Percentiles rank a stretch among this genome's conserved stretches.
Conservation (phyloP, 2,888 invertebrate species). For the Callinectes sapidus region DNA sequence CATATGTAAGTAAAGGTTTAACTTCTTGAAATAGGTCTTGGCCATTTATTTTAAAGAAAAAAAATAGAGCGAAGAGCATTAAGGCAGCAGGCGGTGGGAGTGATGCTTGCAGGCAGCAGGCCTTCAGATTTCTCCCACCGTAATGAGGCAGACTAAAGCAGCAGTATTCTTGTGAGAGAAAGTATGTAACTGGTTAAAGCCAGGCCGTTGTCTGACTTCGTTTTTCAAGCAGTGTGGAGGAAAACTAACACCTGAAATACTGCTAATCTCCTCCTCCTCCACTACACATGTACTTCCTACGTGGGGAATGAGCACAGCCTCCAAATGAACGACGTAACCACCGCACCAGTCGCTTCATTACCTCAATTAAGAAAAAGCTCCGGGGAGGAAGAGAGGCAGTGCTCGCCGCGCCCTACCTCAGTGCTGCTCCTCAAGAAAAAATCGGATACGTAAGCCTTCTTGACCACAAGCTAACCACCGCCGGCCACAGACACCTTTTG, state of each 20-base stretch:
- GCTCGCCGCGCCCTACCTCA: background rate
- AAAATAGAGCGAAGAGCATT: background rate
- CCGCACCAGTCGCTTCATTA: background rate
- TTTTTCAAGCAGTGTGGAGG: background rate
- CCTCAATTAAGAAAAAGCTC: background rate
- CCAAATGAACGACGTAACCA: background rate
- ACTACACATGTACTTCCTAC: background rate
- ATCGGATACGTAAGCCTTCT: background rate
- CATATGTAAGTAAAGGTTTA: background rate
- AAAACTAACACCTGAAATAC: background rate
- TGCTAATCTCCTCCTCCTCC: background rate
- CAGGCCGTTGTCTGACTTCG: background rate
- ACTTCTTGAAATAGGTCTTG: background rate
- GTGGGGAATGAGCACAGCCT: background rate
- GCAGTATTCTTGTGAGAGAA: conserved; percentile 41
- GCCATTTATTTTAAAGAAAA: background rate
- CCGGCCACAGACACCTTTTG: background rate
- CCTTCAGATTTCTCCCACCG: conserved; percentile 24
- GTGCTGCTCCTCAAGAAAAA: background rate
- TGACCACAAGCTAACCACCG: background rate
- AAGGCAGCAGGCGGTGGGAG: background rate
- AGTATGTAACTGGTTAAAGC: conserved; percentile 37
- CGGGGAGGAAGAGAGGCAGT: background rate
- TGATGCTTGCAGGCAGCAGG: conserved; percentile 14
- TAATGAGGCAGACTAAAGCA: conserved; percentile 41